A percentile compares a stretch with the other conserved stretches of the same genome.
phyloP scores from a whole-genome alignment of 2,888 invertebrate genomes.

The Eupithecia inturbata region DNA sequence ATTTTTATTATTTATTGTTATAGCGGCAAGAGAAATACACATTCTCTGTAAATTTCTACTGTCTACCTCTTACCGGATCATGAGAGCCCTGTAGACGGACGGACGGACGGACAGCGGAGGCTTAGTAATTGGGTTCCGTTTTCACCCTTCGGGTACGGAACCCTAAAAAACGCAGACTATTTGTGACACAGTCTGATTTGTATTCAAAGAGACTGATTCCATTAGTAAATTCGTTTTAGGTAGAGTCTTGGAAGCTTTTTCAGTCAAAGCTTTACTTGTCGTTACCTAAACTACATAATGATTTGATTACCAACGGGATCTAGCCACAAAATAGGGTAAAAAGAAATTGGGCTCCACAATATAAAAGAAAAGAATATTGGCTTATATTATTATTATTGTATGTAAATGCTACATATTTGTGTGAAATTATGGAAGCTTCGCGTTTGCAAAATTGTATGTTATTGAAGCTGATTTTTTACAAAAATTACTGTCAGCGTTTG shows the following conservation, averaged over 20 bases:
- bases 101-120: no score
- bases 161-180: no score
- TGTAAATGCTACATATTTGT: neutral
- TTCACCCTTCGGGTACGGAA: no score
- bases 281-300: neutral
- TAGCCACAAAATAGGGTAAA: neutral
- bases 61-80: no score
- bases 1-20: no score
- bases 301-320: neutral
- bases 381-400: no score
- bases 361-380: slow-evolving; percentile 9
- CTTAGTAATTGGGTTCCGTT: no score
- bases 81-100: no score
- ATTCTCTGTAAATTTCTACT: no score
- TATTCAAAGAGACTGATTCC: neutral
- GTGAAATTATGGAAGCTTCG: neutral
- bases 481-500: neutral
- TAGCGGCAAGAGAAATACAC: no score
- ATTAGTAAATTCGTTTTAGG: neutral
- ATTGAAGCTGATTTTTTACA: neutral
- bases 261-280: neutral
- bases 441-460: neutral
- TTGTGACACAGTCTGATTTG: neutral
- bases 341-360: neutral
- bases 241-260: neutral